Percentiles rank a stretch among this genome's conserved stretches.
Evolutionary conservation across 2,113 vertebrate species (phyloP).

Genomic region (Cyphomyrus discorhynchus): DNA sequence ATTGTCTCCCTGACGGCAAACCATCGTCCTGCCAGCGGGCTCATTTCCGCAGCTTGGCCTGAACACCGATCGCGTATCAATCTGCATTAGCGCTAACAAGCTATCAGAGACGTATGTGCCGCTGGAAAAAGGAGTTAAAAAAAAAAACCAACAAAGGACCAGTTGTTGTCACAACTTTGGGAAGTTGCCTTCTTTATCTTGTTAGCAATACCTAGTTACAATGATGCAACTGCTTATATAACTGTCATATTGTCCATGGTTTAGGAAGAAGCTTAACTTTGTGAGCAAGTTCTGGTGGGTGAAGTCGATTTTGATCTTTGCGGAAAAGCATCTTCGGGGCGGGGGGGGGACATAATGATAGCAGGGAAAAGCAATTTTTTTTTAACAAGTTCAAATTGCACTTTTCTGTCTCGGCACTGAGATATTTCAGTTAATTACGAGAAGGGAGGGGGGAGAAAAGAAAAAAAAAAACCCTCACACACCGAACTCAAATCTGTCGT

Average conservation of each 20-base stretch:
- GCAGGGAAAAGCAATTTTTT: too few species aligned
- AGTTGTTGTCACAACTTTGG: slow-evolving; percentile 10
- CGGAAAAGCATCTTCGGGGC: slow-evolving; percentile 57
- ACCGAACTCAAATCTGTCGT: too few species aligned
- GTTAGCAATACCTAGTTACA: slow-evolving; percentile 22
- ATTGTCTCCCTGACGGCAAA: not conserved
- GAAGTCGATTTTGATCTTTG: slow-evolving; percentile 58
- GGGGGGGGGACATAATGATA: slow-evolving; percentile 30
- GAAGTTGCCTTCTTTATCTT: slow-evolving; percentile 20
- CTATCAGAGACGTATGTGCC: not conserved
- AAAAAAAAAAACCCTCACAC: too few species aligned
- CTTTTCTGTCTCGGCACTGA: too few species aligned
- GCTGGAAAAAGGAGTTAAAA: not conserved
- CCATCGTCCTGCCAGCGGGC: not conserved
- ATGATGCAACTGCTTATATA: slow-evolving; percentile 17
- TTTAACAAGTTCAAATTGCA: too few species aligned
- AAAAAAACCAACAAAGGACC: not conserved
- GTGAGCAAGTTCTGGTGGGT: slow-evolving; percentile 47
- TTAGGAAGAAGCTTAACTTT: slow-evolving; percentile 41
- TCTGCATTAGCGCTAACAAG: slow-evolving; percentile 8
- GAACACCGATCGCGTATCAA: not conserved
- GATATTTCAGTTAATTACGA: too few species aligned
- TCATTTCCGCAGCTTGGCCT: not conserved
- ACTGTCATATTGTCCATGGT: slow-evolving; percentile 20
- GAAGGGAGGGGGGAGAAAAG: too few species aligned